Percentiles rank a stretch among this genome's conserved stretches.
Conservation (phyloP, 1,140 invertebrate species). For the Micrasema longulum region DNA sequence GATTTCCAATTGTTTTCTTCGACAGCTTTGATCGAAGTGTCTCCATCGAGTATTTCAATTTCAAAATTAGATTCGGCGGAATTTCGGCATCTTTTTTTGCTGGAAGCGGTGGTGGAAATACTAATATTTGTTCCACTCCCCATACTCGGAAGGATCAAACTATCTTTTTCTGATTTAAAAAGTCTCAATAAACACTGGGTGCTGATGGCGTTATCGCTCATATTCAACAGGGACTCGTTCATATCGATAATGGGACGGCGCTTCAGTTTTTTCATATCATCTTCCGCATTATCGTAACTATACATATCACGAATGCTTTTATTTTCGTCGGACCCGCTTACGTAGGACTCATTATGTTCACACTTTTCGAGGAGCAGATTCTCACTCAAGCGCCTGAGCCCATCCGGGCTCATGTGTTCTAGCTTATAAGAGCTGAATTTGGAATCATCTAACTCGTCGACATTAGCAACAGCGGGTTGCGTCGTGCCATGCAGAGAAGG, state of each 20-base stretch:
- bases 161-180: constrained; percentile 38
- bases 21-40: constrained; percentile 62
- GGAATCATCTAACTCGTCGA: constrained; percentile 53
- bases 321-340: constrained; percentile 15
- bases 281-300: neutral
- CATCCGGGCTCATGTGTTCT: constrained; percentile 13
- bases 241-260: constrained; percentile 26
- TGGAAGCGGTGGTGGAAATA: constrained; percentile 61
- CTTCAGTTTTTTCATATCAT: constrained; percentile 24
- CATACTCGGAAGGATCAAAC: constrained; percentile 58
- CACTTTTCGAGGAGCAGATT: constrained; percentile 24
- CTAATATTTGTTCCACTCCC: constrained; percentile 45
- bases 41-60: constrained; percentile 60
- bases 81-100: constrained; percentile 66
- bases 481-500: constrained; percentile 46
- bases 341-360: constrained; percentile 2
- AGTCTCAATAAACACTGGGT: constrained; percentile 41
- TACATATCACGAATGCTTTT: neutral
- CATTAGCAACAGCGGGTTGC: constrained; percentile 41
- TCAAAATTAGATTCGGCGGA: constrained; percentile 67
- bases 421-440: constrained; percentile 38
- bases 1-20: constrained; percentile 67
- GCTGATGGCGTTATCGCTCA: constrained; percentile 25
- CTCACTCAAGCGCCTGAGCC: constrained; percentile 4
- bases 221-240: constrained; percentile 19